Conservation (phyloP, 2,113 vertebrate genomes). For the Coryphaenoides rupestris region DNA sequence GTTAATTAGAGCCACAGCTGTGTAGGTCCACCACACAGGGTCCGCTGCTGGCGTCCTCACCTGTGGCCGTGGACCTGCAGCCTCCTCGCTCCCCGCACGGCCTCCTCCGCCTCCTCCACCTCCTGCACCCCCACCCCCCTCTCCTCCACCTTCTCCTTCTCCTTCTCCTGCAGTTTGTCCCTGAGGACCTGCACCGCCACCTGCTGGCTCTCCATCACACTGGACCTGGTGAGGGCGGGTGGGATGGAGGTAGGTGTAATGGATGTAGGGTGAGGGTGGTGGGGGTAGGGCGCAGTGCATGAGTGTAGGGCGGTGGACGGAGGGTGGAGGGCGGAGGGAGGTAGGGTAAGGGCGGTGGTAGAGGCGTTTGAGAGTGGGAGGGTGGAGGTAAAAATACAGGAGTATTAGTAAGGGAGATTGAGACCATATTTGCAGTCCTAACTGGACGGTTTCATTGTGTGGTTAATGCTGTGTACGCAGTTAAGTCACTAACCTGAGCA, state of each 20-base stretch:
- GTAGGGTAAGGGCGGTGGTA: neutral
- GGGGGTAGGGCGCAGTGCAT: too few relatives aligned
- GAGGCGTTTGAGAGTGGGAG: too few relatives aligned
- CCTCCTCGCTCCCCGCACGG: constrained; percentile 54
- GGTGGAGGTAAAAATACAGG: neutral
- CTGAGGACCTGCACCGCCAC: constrained; percentile 50
- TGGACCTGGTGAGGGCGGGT: constrained; percentile 39
- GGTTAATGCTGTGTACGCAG: neutral
- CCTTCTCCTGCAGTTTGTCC: constrained; percentile 64
- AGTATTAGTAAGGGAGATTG: neutral
- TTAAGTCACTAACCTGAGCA: constrained; percentile 18
- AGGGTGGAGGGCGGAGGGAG: neutral
- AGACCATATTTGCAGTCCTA: too few relatives aligned
- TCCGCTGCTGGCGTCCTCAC: constrained; percentile 51
- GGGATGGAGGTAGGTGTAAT: neutral
- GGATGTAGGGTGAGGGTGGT: too few relatives aligned
- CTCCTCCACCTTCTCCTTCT: too few relatives aligned
- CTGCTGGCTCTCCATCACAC: constrained; percentile 53
- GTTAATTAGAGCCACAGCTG: neutral
- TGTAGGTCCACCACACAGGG: neutral
- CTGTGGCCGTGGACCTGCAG: constrained; percentile 74
- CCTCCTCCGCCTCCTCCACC: constrained; percentile 64
- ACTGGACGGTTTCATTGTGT: neutral
- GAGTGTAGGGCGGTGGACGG: too few relatives aligned
- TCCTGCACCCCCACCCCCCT: too few relatives aligned